These are phyloP conservation scores for Sebastes melanostomus DNA, from an alignment of 2,797 vertebrate species.

Conservation along the genomic window DNA sequence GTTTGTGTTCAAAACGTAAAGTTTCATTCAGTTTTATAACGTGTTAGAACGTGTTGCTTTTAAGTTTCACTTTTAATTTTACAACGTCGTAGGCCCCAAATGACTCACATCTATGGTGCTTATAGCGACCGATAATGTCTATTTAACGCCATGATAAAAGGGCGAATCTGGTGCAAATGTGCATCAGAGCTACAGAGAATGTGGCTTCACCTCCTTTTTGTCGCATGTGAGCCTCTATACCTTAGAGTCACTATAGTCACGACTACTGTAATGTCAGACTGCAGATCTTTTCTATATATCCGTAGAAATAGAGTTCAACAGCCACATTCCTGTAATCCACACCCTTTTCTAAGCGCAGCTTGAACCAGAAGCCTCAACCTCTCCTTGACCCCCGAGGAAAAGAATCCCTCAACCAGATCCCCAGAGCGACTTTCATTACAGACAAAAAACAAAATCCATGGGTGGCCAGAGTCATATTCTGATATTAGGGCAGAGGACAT, in stretches of 20 bases:
- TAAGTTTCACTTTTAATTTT: too few relatives aligned
- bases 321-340: conserved; percentile 77
- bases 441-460: conserved; percentile 76
- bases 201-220: not conserved
- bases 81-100: too few relatives aligned
- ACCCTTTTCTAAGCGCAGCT: conserved; percentile 66
- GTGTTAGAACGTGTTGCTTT: too few relatives aligned
- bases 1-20: too few relatives aligned
- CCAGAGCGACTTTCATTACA: conserved; percentile 79
- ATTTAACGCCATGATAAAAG: too few relatives aligned
- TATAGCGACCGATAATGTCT: too few relatives aligned
- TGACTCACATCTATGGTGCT: too few relatives aligned
- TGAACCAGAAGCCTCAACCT: conserved; percentile 76
- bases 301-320: conserved; percentile 43
- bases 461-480: conserved; percentile 75
- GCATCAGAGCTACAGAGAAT: not conserved
- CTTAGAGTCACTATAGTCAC: not conserved
- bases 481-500: conserved; percentile 76
- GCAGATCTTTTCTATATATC: conserved; percentile 43
- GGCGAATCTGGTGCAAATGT: not conserved
- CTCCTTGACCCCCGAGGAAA: conserved; percentile 82
- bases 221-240: conserved; percentile 5
- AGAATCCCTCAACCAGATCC: conserved; percentile 73
- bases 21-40: too few relatives aligned
- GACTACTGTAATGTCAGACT: conserved; percentile 52